A percentile compares a stretch with the other conserved stretches of the same genome.
Conservation (phyloP, 2,113 vertebrate species). For the Amazona vittata region DNA sequence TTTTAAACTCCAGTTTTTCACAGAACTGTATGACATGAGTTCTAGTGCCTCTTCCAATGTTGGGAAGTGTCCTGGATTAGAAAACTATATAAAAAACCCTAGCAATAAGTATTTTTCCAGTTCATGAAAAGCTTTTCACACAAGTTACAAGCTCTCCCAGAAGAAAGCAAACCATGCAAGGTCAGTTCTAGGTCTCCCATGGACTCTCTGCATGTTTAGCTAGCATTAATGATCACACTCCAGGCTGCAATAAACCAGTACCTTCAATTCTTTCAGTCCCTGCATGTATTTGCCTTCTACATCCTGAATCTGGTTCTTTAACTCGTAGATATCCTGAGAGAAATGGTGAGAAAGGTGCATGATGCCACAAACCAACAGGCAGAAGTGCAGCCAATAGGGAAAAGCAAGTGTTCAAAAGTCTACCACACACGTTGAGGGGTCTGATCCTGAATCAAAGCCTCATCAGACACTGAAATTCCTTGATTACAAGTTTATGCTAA, state of each 20-base stretch:
- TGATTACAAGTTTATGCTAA: neutral
- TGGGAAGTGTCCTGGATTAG: neutral
- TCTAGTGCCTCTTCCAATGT: neutral
- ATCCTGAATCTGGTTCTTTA: conserved; percentile 98
- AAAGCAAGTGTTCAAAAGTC: neutral
- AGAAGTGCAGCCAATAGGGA: neutral
- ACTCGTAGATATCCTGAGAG: conserved; percentile 92
- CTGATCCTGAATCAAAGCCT: neutral
- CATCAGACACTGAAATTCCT: neutral
- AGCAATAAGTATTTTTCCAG: neutral
- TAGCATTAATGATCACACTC: conserved; percentile 34
- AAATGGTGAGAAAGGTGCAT: conserved; percentile 39
- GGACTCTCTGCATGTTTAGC: neutral
- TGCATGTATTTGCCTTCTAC: conserved; percentile 93
- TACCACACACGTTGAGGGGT: neutral
- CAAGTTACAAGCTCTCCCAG: neutral
- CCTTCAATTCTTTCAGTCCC: conserved; percentile 93
- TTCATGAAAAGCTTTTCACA: neutral
- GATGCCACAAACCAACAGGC: accelerated
- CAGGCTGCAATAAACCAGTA: conserved; percentile 63
- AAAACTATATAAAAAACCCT: accelerated
- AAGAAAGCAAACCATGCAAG: neutral
- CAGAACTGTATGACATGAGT: neutral
- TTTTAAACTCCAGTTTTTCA: neutral
- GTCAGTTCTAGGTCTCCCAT: neutral